Base-by-base conservation (phyloP, 2,113 vertebrate species). In the Crocuta crocuta region DNA sequence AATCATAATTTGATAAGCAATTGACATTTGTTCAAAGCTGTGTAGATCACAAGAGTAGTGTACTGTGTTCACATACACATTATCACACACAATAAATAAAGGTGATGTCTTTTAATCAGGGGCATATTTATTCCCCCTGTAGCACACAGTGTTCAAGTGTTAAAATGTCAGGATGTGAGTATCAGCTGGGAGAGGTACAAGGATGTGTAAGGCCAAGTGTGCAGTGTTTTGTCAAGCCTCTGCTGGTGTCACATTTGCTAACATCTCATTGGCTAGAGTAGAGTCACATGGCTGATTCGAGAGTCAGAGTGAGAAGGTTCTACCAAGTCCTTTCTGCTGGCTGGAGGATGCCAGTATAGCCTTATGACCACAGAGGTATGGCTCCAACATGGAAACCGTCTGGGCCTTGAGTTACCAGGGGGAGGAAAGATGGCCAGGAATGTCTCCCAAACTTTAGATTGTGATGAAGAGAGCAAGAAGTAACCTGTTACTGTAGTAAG, bases 1-100 rank as follows among this genome's bases (percentile, higher is more conserved):
- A 93, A 91, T 80, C 89, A 50, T 19, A 93, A 89, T 85, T 66
- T 45, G 17, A 87, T 55, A 88, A 92, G 6, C 23, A 91, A 66
- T 35, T 65, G 50, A 70, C 35, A 45, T 85, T 66, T 78, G 28
- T 71, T 65, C 45, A 53, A 43, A 93, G 53, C 28, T 61, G 0
- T 45, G 15, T 89, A 31, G n/a, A 33, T 65, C 35, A 24, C 16
- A 92, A 71, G 89, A 91, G 9, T 2, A 19, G 19, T 23, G 58
- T 61, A 9, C 15, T 85, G 84, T n/a, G 39, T 74, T 91, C 39
- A 55, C 16, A 55, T 35, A 66, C 0, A 53, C 7, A 21, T 35
- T 68, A n/a, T 71, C 53, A 81, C 17, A 74, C 28, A 45, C 7
- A 12, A 28, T 39, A 74, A 81, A 88, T 17, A 71, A 23, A 92